Evolutionary conservation across 2,113 vertebrate genomes (phyloP).

Genomic region (Ascaphus truei): DNA sequence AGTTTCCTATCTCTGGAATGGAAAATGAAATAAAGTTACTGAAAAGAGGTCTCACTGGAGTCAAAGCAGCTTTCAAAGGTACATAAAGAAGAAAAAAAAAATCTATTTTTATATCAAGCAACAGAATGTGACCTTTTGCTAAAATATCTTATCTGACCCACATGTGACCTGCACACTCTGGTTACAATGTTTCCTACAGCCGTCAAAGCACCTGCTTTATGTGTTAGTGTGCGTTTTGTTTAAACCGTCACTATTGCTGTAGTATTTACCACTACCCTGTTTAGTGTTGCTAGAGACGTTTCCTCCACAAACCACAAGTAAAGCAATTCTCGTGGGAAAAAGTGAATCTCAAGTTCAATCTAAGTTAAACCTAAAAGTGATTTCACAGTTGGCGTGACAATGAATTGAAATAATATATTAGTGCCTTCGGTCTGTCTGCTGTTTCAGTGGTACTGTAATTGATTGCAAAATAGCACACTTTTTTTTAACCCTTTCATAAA

Average conservation of each 20-base stretch:
- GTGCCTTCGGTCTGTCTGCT: too few species aligned
- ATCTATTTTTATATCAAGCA: too few species aligned
- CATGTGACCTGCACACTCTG: background rate
- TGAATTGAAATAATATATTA: too few species aligned
- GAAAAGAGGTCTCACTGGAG: too few species aligned
- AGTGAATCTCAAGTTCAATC: background rate
- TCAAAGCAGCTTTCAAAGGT: too few species aligned
- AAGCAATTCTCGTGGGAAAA: constrained; percentile 28
- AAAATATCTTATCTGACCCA: background rate
- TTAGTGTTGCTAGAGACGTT: background rate
- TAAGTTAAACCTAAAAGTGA: background rate
- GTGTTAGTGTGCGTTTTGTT: background rate
- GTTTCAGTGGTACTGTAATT: too few species aligned
- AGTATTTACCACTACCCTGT: constrained; percentile 17
- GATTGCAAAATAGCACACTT: too few species aligned
- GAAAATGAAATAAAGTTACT: too few species aligned
- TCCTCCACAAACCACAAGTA: constrained; percentile 25
- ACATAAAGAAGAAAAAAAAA: background rate
- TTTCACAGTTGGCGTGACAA: background rate
- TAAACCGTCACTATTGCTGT: background rate
- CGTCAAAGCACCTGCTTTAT: background rate
- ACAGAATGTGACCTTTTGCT: background rate
- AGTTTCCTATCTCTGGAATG: too few species aligned
- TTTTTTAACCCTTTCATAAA: too few species aligned
- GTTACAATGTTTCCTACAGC: background rate